Percentiles rank a stretch among this genome's conserved stretches.
phyloP scores from a whole-genome alignment of 2,797 vertebrate genomes.

The Ambastaia sidthimunki region DNA sequence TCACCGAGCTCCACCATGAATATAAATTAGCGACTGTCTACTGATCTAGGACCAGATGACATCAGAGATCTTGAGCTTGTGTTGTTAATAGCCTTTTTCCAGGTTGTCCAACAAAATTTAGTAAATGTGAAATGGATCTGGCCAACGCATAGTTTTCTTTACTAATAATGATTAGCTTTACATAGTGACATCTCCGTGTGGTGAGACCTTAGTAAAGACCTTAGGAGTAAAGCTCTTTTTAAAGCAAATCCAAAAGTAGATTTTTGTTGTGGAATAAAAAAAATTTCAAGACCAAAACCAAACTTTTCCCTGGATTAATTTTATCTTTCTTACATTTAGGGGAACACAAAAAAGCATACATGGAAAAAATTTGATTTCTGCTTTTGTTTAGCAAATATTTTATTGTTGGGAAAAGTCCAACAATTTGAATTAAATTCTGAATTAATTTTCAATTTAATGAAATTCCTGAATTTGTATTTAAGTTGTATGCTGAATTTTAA shows the following conservation, averaged over 20 bases:
- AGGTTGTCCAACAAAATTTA: constrained; percentile 80
- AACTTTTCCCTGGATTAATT: background rate
- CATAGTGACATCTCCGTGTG: constrained; percentile 72
- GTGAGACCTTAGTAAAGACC: constrained; percentile 70
- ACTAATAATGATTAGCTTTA: constrained; percentile 78
- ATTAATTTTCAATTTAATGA: no score
- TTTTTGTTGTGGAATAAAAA: background rate
- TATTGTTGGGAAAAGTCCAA: no score
- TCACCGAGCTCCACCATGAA: constrained; percentile 66
- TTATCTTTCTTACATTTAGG: background rate
- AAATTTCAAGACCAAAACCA: background rate
- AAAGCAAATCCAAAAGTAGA: constrained; percentile 69
- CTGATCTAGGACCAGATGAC: constrained; percentile 61
- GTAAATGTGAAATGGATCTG: constrained; percentile 69
- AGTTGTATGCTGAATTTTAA: no score
- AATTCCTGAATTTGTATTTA: no score
- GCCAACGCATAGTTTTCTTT: constrained; percentile 74
- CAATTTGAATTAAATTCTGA: no score
- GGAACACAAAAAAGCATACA: no score
- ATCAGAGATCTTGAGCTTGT: constrained; percentile 66
- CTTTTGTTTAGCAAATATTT: no score
- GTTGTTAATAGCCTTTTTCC: constrained; percentile 74
- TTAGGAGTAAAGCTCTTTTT: constrained; percentile 73
- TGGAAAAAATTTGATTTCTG: no score
- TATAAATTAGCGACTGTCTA: constrained; percentile 70